Evolutionary conservation across 2,888 invertebrate species (phyloP).

Genomic region (Drosophila leonis): DNA sequence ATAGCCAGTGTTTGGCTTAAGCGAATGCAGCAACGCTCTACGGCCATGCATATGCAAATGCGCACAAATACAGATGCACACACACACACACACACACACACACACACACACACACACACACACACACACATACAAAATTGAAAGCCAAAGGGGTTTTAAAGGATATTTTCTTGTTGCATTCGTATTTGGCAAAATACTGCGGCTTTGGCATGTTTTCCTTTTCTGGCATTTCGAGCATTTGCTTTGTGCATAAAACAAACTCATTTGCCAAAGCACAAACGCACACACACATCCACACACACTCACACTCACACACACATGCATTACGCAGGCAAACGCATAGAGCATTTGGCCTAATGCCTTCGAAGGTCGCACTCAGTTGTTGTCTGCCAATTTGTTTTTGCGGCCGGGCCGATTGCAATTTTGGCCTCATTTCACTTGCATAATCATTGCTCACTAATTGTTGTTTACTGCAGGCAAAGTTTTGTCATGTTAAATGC

Average conservation of each 20-base stretch:
- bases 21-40: slow-evolving; percentile 39
- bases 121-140: slow-evolving; percentile 40
- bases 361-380: slow-evolving; percentile 38
- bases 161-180: slow-evolving; percentile 70
- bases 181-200: slow-evolving; percentile 26
- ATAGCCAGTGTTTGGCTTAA: slow-evolving; percentile 35
- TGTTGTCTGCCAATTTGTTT: slow-evolving; percentile 60
- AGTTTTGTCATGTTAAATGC: slow-evolving; percentile 17
- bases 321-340: slow-evolving; percentile 9
- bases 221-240: slow-evolving; percentile 44
- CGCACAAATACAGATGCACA: slow-evolving; percentile 10
- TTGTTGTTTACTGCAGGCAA: slow-evolving; percentile 59
- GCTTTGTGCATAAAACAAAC: slow-evolving; percentile 59
- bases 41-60: slow-evolving; percentile 66
- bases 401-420: slow-evolving; percentile 40
- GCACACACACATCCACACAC: slow-evolving; percentile 6
- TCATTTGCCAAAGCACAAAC: slow-evolving; percentile 21
- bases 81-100: slow-evolving; percentile 14
- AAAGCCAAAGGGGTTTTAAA: slow-evolving; percentile 47
- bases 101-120: slow-evolving; percentile 12
- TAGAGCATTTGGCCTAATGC: slow-evolving; percentile 57
- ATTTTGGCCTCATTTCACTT: slow-evolving; percentile 59
- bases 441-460: slow-evolving; percentile 68
- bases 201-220: slow-evolving; percentile 42
- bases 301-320: slow-evolving; percentile 20